Evolutionary conservation across 2,888 invertebrate genomes (phyloP).

Genomic region (Saturnia japonica): DNA sequence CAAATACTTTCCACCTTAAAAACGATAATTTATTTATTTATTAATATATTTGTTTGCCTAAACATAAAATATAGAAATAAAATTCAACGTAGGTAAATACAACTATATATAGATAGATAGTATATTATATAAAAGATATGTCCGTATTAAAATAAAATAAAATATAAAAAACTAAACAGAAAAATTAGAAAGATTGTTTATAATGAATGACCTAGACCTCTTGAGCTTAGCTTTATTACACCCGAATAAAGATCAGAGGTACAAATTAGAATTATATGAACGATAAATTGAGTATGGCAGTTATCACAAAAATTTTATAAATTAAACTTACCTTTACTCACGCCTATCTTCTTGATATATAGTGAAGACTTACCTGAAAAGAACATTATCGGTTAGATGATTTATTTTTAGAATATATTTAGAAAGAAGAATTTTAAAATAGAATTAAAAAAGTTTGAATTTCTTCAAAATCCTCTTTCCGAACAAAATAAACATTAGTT

Average conservation of each 20-base stretch:
- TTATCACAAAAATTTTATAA: background rate
- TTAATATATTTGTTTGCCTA: too few species aligned
- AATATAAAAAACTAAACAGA: too few species aligned
- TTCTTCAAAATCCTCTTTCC: too few species aligned
- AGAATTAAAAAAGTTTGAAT: too few species aligned
- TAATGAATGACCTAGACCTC: background rate
- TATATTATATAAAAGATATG: background rate
- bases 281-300: background rate
- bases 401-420: background rate
- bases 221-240: background rate
- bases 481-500: too few species aligned
- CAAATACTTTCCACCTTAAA: too few species aligned
- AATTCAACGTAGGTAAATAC: background rate
- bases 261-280: background rate
- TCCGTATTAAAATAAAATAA: background rate
- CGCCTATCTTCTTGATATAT: background rate
- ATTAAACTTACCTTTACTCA: constrained; percentile 4
- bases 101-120: background rate
- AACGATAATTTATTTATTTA: too few species aligned
- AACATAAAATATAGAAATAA: background rate
- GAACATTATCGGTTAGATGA: background rate
- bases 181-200: background rate
- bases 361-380: constrained; percentile 5
- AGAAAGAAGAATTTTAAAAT: too few species aligned
- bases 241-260: background rate